Conservation (phyloP, 1,140 invertebrate genomes). For the Stegodyphus mimosarum region DNA sequence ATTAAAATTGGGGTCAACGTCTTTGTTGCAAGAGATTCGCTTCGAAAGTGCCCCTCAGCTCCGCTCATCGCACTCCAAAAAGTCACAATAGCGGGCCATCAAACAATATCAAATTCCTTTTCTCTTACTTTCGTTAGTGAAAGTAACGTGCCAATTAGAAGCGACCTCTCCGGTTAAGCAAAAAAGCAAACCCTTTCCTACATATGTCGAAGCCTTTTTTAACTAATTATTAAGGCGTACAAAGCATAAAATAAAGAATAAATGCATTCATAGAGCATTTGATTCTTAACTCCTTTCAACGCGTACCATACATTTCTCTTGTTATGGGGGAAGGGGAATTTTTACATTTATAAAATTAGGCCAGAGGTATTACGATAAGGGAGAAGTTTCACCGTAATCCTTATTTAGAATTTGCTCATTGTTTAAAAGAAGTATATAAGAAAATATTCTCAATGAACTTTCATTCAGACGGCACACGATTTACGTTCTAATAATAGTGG, state of each 20-base stretch:
- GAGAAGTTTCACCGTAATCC: not conserved
- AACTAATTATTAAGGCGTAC: not conserved
- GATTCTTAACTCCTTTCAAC: not conserved
- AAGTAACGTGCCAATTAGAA: slow-evolving; percentile 15
- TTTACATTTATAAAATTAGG: not conserved
- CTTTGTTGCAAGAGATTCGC: not conserved
- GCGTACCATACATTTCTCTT: not conserved
- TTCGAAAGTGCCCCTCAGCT: not conserved
- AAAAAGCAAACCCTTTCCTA: not conserved
- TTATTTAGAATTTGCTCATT: not conserved
- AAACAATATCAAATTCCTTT: not conserved
- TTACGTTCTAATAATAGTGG: too few relatives aligned
- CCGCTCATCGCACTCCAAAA: not conserved
- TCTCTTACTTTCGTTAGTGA: not conserved
- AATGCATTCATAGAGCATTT: not conserved
- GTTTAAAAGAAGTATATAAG: not conserved
- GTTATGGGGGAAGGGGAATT: not conserved
- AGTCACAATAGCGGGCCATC: not conserved
- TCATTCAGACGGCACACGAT: too few relatives aligned
- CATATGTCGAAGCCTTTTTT: not conserved
- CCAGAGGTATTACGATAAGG: not conserved
- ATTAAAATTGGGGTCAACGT: not conserved
- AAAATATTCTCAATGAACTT: not conserved
- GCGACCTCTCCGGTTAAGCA: not conserved
- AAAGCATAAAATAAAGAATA: slow-evolving; percentile 1